A percentile compares a stretch with the other conserved stretches of the same genome.
These are phyloP conservation scores for Tetanocera ferruginea DNA, from an alignment of 2,888 invertebrate genomes.

Conservation along the genomic window DNA sequence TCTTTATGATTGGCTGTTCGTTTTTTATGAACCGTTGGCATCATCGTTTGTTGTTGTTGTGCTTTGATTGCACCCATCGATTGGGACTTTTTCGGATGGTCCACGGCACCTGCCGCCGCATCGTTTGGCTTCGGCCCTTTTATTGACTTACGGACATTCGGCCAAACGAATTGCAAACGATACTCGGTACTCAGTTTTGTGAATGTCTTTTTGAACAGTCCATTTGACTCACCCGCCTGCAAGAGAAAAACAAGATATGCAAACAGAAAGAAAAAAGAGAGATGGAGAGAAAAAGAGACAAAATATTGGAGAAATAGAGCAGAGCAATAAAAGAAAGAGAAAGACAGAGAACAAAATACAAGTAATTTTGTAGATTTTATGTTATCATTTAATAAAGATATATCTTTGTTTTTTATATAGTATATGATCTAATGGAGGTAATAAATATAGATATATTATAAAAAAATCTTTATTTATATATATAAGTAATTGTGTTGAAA, in stretches of 20 bases:
- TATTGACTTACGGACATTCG: constrained; percentile 71
- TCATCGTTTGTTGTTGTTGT: constrained; percentile 67
- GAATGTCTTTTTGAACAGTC: constrained; percentile 80
- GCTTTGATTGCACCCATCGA: constrained; percentile 88
- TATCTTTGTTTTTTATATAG: not conserved
- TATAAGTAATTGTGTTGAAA: not conserved
- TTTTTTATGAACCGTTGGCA: constrained; percentile 78
- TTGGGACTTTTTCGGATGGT: constrained; percentile 83
- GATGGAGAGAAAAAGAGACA: constrained; percentile 44
- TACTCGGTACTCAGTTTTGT: constrained; percentile 87
- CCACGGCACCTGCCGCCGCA: constrained; percentile 72
- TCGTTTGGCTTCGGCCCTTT: constrained; percentile 73
- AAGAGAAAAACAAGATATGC: constrained; percentile 55
- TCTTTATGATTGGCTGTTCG: constrained; percentile 73
- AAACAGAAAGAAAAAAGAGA: constrained; percentile 44
- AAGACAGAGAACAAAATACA: constrained; percentile 45
- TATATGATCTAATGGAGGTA: not conserved
- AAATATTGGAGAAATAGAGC: constrained; percentile 46
- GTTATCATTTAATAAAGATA: constrained; percentile 9
- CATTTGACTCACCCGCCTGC: constrained; percentile 76
- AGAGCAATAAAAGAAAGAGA: constrained; percentile 33
- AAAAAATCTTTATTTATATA: not conserved
- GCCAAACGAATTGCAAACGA: constrained; percentile 92
- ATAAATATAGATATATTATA: not conserved
- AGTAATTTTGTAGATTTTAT: constrained; percentile 33